Base-by-base conservation (phyloP, 2,888 invertebrate species). In the Drosophila neonasuta region DNA sequence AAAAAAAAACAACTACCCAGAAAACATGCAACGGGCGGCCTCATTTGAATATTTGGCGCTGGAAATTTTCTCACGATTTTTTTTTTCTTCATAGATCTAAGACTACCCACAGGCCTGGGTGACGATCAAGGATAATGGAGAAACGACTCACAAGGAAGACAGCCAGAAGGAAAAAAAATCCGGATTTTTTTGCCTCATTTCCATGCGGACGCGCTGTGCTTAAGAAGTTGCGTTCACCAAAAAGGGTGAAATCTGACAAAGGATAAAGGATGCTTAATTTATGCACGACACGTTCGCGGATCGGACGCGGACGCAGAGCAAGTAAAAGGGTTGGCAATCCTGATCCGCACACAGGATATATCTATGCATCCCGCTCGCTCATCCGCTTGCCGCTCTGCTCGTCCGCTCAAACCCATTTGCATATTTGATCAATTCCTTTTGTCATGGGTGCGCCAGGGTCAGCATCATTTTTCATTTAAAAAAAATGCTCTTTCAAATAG, bases 141-240 rank as follows among this genome's bases (percentile, higher is more conserved):
- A 54, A 63, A 68, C 56, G 73, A 67, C 59, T 66, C 65, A 66
- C 64, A 82, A 75, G 64, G 57, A 74, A 82, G 70, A 75, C 75
- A 78, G 67, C 60, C 55, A 64, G 30, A 49, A 49, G n/a, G n/a
- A 77, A 80, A 82, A 88, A 86, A 89, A 89, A 88, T 87, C 86
- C 83, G 74, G 85, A 80, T 82, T 90, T 89, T 71, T 89, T 89
- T 89, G 75, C 88, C 86, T 87, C 83, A 86, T 88, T 89, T 88
- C 86, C 73, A 89, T 87, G 86, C 79, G 84, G 84, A 79, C 71
- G 83, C 80, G 83, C 64, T 63, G 46, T 65, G 60, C 70, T 81
- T 68, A 83, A 79, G 80, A 74, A 72, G 71, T 63, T 20, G 20
- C 46, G 67, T 64, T 59, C 63, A 74, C 51, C 39, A 20, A 24